These are phyloP conservation scores for Latrodectus elegans DNA, from an alignment of 2,888 invertebrate genomes.

Conservation along the genomic window DNA sequence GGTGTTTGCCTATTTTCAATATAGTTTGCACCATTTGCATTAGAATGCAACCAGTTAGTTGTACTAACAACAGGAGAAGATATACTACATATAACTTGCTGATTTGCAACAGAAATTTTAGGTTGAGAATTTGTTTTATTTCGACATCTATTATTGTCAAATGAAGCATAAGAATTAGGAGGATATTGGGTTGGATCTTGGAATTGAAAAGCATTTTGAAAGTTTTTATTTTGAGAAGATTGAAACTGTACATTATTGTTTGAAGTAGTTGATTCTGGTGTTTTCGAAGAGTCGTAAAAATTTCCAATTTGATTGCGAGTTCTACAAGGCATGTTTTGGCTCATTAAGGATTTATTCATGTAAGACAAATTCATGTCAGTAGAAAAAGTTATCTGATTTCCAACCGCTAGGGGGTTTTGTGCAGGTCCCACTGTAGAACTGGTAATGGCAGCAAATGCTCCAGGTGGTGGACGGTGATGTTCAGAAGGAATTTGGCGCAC, in stretches of 20 bases:
- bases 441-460: constrained; percentile 61
- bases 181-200: constrained; percentile 48
- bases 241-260: constrained; percentile 31
- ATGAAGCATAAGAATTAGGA: constrained; percentile 16
- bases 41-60: constrained; percentile 16
- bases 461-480: constrained; percentile 74
- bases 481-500: constrained; percentile 78
- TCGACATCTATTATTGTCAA: constrained; percentile 42
- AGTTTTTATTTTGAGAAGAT: constrained; percentile 48
- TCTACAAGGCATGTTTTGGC: constrained; percentile 42
- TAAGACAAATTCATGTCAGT: constrained; percentile 45
- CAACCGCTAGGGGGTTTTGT: constrained; percentile 34
- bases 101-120: constrained; percentile 31
- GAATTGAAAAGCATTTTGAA: constrained; percentile 43
- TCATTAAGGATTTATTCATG: constrained; percentile 32
- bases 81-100: constrained; percentile 18
- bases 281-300: constrained; percentile 40
- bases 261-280: constrained; percentile 41
- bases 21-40: constrained; percentile 3
- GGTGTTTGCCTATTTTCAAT: constrained; percentile 8
- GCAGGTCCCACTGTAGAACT: constrained; percentile 49
- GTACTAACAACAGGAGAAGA: constrained; percentile 21
- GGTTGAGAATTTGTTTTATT: constrained; percentile 20
- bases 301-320: constrained; percentile 21
- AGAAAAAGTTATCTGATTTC: constrained; percentile 37